These are phyloP conservation scores for Drymodes brunneopygia DNA, from an alignment of 2,113 vertebrate species.

Conservation along the genomic window DNA sequence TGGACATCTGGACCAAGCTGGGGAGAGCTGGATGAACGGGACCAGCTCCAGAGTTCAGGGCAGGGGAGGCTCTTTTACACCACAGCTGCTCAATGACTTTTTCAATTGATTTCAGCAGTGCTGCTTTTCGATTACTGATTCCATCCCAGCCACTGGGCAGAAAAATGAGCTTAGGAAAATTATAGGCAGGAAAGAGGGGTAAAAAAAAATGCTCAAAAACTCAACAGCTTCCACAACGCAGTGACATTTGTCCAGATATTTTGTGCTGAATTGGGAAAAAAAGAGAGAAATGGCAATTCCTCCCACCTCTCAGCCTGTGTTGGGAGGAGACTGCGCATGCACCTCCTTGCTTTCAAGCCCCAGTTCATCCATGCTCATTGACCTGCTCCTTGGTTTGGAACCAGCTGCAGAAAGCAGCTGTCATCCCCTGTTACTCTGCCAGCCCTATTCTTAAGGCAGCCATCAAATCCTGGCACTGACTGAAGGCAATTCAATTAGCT, in stretches of 20 bases:
- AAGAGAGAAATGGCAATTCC: background rate
- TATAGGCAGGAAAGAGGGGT: background rate
- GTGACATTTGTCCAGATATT: background rate
- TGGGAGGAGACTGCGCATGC: background rate
- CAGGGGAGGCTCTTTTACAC: background rate
- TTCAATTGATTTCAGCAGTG: slow-evolving; percentile 59
- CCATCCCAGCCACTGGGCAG: slow-evolving; percentile 11
- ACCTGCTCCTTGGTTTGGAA: slow-evolving; percentile 15
- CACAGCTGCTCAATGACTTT: slow-evolving; percentile 52
- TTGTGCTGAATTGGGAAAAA: slow-evolving; percentile 5
- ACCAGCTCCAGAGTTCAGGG: background rate
- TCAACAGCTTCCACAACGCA: background rate
- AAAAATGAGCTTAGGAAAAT: slow-evolving; percentile 32
- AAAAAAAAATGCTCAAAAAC: background rate
- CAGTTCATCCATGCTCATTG: slow-evolving; percentile 6
- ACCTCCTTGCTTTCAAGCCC: slow-evolving; percentile 10
- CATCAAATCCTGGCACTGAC: slow-evolving; percentile 41
- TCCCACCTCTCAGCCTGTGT: background rate
- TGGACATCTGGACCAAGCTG: background rate
- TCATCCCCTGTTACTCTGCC: slow-evolving; percentile 48
- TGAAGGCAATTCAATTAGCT: slow-evolving; percentile 66
- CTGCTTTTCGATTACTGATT: slow-evolving; percentile 52
- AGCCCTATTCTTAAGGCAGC: slow-evolving; percentile 24
- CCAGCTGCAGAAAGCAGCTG: slow-evolving; percentile 55
- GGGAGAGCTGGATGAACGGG: slow-evolving; percentile 19